Evolutionary conservation across 2,888 invertebrate species (phyloP), one percentile per base, ranked within the genome.

Genomic region (Sisyra terminalis): DNA sequence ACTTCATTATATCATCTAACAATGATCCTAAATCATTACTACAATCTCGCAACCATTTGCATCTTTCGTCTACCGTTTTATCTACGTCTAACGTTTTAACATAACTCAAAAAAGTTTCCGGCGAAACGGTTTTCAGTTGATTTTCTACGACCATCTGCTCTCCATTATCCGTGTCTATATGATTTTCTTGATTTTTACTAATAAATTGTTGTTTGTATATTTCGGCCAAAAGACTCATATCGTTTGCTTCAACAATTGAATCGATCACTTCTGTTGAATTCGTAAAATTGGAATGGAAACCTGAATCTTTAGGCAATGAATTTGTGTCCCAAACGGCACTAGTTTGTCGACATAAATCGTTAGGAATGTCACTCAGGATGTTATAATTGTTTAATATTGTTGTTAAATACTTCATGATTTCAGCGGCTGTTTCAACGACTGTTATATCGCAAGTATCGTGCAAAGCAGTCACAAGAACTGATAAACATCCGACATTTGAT

Each of bases 361-460:
- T 39, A 3, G 50, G 49, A 14, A 56, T 46, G 2, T 54, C 47
- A 16, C 57, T 50, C 31, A 57, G 53, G 16, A 74, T 67, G 50
- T 73, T 69, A 51, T 76, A 72, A 49, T 65, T 65, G 42, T 67
- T 60, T 2, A 82, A 56, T 44, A 75, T 69, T 5, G 65, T 58
- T 7, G 69, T 57, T 8, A 78, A 53, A 38, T 68, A 66, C 14
- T 57, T 58, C 3, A 76, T 66, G 30, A 79, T 66, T 13, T 56
- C 52, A 2, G 75, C 66, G 0, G 80, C 70, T 1, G 65, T 60
- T 48, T 74, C 77, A 46, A 78, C 69, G 0, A 85, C 82, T 52
- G 78, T 78, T 1, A 79, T 63, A 57, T 86, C 82, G 43, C 75
- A 75, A 46, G 82, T 79, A 40, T 78, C 75, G 35, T 73, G 64